phyloP scores from a whole-genome alignment of 2,888 invertebrate genomes.

The Amphiduros pacificus region DNA sequence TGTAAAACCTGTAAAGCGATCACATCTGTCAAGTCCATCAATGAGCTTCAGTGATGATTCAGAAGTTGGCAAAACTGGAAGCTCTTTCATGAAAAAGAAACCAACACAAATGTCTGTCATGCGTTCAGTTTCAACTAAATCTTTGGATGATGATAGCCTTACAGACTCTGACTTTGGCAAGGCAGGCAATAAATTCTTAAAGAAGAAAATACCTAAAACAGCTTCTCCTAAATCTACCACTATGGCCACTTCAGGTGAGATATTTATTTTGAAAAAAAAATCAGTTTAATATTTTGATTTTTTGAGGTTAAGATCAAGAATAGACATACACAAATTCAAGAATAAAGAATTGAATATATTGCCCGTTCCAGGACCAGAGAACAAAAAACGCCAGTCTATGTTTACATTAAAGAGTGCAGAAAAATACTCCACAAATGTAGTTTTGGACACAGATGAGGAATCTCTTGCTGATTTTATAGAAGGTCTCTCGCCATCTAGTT shows the following conservation, averaged over 20 bases:
- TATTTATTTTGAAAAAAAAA: no score
- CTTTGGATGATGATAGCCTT: background rate
- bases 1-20: no score
- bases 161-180: constrained; percentile 18
- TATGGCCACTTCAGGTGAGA: no score
- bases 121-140: background rate
- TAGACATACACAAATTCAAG: no score
- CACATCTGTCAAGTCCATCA: no score
- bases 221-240: no score
- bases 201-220: constrained; percentile 25
- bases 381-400: constrained; percentile 8
- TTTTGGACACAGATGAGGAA: constrained; percentile 29
- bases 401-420: constrained; percentile 16
- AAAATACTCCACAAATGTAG: constrained; percentile 15
- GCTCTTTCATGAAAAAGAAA: no score
- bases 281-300: no score
- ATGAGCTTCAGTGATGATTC: background rate
- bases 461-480: constrained; percentile 27
- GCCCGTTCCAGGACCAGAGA: no score
- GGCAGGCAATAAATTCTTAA: constrained; percentile 22
- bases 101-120: no score
- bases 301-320: no score
- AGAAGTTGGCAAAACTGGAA: background rate
- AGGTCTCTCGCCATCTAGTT: constrained; percentile 12
- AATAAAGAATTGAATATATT: no score